Percentiles rank a stretch among this genome's conserved stretches.
phyloP scores from a whole-genome alignment of 1,140 invertebrate species.

The Leptopilina clavipes region DNA sequence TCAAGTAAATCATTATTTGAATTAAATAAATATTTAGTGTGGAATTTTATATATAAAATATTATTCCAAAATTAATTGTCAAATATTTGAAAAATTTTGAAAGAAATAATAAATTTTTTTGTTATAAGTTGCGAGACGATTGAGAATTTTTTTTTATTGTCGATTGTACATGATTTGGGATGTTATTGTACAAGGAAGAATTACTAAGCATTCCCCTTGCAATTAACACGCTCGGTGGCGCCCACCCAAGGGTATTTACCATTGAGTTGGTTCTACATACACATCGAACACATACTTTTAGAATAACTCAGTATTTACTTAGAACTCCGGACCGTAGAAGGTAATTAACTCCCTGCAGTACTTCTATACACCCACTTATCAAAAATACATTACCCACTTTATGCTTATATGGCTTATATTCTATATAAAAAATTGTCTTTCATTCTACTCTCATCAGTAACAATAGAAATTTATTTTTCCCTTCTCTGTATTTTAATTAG shows the following conservation, averaged over 20 bases:
- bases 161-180: not conserved
- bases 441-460: not conserved
- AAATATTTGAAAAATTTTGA: no score
- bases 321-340: slow-evolving; percentile 11
- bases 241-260: slow-evolving; percentile 22
- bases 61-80: no score
- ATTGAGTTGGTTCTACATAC: not conserved
- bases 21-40: no score
- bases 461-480: no score
- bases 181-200: not conserved
- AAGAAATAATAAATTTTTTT: no score
- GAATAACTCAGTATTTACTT: slow-evolving; percentile 18
- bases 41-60: no score
- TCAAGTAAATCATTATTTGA: no score
- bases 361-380: slow-evolving; percentile 5
- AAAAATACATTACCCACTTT: slow-evolving; percentile 24
- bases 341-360: slow-evolving; percentile 14
- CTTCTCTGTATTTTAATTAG: no score
- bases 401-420: not conserved
- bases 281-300: slow-evolving; percentile 20
- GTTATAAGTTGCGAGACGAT: no score
- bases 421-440: not conserved
- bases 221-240: slow-evolving; percentile 30
- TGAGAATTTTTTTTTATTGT: no score
- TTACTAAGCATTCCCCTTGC: slow-evolving; percentile 19